A percentile compares a stretch with the other conserved stretches of the same genome.
phyloP scores from a whole-genome alignment of 2,113 vertebrate genomes.

The Thunnus thynnus region DNA sequence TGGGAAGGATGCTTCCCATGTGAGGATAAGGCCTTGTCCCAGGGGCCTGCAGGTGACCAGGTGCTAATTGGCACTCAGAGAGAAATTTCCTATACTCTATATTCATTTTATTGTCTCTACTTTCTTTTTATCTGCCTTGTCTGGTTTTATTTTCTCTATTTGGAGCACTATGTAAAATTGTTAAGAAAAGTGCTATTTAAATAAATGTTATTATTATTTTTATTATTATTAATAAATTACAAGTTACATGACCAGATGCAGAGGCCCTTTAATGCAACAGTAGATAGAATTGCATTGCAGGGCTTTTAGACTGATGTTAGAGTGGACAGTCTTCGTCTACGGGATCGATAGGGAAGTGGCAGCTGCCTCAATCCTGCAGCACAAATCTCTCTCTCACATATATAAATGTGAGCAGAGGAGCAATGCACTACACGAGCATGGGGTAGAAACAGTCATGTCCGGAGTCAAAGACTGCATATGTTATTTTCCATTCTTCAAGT shows the following conservation, averaged over 20 bases:
- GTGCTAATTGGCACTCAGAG: conserved; percentile 81
- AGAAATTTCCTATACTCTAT: background rate
- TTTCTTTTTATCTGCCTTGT: no score
- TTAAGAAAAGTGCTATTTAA: no score
- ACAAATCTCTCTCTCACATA: conserved; percentile 52
- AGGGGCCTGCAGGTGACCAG: conserved; percentile 63
- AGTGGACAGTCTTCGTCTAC: conserved; percentile 65
- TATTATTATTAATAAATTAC: background rate
- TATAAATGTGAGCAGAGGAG: conserved; percentile 44
- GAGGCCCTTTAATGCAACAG: conserved; percentile 66
- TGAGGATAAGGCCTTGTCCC: conserved; percentile 56
- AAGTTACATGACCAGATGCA: conserved; percentile 28
- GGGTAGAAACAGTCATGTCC: conserved; percentile 26
- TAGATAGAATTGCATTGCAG: conserved; percentile 78
- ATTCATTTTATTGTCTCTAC: no score
- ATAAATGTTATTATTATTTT: no score
- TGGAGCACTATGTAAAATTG: no score
- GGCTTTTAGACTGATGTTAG: conserved; percentile 79
- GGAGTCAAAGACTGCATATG: conserved; percentile 3
- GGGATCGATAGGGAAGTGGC: conserved; percentile 73
- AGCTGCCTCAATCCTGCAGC: conserved; percentile 65
- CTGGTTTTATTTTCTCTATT: no score
- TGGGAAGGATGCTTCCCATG: conserved; percentile 42
- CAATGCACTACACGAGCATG: conserved; percentile 35
- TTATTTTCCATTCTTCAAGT: conserved; percentile 41